phyloP scores from a whole-genome alignment of 2,113 vertebrate genomes.

The Piprites chloris region DNA sequence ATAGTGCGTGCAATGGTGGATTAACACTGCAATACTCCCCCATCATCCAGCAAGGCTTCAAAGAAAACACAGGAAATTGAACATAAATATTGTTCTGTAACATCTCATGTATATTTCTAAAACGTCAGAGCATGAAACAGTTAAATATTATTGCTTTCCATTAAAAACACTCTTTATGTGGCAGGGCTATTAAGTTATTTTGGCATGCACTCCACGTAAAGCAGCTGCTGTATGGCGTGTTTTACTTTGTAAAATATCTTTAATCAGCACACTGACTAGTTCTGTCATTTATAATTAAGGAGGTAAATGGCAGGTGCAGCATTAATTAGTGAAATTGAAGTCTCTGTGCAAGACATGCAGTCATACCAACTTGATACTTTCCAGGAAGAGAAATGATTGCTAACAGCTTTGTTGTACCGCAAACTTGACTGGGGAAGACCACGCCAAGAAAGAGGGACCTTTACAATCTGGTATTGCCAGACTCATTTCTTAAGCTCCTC shows the following conservation, averaged over 20 bases:
- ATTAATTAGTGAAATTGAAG: slow-evolving; percentile 61
- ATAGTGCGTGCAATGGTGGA: not conserved
- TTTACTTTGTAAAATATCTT: slow-evolving; percentile 62
- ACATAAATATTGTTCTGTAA: slow-evolving; percentile 7
- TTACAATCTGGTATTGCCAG: not conserved
- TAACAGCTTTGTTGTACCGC: not conserved
- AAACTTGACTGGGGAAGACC: not conserved
- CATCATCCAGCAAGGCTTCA: not conserved
- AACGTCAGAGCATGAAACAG: not conserved
- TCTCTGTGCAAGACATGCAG: slow-evolving; percentile 19
- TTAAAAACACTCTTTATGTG: not conserved
- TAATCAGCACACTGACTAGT: slow-evolving; percentile 65
- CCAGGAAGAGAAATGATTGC: not conserved
- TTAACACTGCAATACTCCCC: not conserved
- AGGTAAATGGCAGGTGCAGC: slow-evolving; percentile 69
- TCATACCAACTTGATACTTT: not conserved
- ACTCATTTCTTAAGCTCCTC: not conserved
- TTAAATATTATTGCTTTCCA: slow-evolving; percentile 39
- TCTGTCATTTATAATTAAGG: slow-evolving; percentile 69
- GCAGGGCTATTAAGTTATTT: slow-evolving; percentile 55
- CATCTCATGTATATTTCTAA: not conserved
- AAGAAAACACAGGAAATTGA: not conserved
- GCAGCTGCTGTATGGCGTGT: slow-evolving; percentile 68
- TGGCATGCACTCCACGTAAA: slow-evolving; percentile 25
- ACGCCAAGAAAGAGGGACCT: not conserved